Percentiles rank a stretch among this genome's conserved stretches.
These are phyloP conservation scores for Tychaedon coryphoeus DNA, from an alignment of 2,113 vertebrate genomes.

Conservation along the genomic window DNA sequence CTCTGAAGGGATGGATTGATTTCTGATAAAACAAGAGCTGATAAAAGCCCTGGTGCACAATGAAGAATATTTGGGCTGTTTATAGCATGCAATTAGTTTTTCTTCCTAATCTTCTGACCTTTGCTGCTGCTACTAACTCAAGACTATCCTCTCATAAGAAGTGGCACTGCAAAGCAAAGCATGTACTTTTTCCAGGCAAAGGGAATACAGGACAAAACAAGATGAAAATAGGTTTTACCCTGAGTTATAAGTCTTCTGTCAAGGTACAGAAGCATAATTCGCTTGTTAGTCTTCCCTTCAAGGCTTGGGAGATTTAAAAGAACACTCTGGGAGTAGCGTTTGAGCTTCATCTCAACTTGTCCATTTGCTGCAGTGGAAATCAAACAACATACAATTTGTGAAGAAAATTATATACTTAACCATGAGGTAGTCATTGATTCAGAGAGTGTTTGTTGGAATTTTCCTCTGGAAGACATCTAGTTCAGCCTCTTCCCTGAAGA, in stretches of 20 bases:
- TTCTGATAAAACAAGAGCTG: constrained; percentile 53
- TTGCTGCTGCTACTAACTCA: constrained; percentile 48
- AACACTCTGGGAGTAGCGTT: not conserved
- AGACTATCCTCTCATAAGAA: constrained; percentile 31
- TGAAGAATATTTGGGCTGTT: constrained; percentile 51
- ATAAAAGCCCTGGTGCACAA: constrained; percentile 50
- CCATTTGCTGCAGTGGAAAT: not conserved
- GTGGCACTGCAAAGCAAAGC: constrained; percentile 39
- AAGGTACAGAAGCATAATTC: constrained; percentile 39
- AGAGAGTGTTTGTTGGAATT: not conserved
- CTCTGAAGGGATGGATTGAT: constrained; percentile 39
- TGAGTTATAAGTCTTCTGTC: not conserved
- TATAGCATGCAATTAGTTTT: constrained; percentile 52
- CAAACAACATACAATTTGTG: not conserved
- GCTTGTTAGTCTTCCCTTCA: not conserved
- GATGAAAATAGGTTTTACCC: not conserved
- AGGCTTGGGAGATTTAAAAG: not conserved
- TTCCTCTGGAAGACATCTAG: not conserved
- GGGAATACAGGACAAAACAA: constrained; percentile 1
- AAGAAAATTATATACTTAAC: constrained; percentile 8
- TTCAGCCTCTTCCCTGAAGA: not conserved
- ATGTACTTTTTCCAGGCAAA: constrained; percentile 18
- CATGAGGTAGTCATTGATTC: not conserved
- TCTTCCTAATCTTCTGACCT: constrained; percentile 61
- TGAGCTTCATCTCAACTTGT: not conserved